These are phyloP conservation scores for Zoanthus sociatus DNA, from an alignment of 92 coral and sea anemone species.

Conservation along the genomic window DNA sequence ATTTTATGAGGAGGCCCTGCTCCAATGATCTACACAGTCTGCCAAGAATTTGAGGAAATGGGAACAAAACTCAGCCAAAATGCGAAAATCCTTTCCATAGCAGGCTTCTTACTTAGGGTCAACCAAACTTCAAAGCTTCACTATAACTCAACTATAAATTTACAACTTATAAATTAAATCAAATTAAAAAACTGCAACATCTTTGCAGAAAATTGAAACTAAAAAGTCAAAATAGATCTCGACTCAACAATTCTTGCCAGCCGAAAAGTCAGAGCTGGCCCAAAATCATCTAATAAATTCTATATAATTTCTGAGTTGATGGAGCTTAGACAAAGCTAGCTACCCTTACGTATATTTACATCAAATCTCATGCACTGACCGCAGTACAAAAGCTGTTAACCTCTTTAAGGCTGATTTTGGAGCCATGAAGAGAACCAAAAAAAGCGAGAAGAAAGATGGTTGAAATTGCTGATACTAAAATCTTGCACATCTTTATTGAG, in stretches of 20 bases:
- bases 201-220: neutral
- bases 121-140: constrained; percentile 42
- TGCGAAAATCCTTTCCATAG: constrained; percentile 32
- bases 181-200: constrained; percentile 2
- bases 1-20: too few species aligned
- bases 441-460: too few species aligned
- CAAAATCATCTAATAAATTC: too few species aligned
- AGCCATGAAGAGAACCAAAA: neutral
- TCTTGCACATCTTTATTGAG: too few species aligned
- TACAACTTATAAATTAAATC: neutral
- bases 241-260: neutral
- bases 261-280: too few species aligned
- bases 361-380: neutral
- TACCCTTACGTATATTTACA: too few species aligned
- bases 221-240: constrained; percentile 31
- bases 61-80: constrained; percentile 11
- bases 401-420: neutral
- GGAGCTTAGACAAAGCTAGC: too few species aligned
- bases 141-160: constrained; percentile 17
- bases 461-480: too few species aligned
- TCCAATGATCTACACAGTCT: too few species aligned
- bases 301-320: too few species aligned
- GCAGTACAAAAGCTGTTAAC: neutral
- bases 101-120: constrained; percentile 42
- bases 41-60: too few species aligned